A percentile compares a stretch with the other conserved stretches of the same genome.
Evolutionary conservation across 2,797 vertebrate species (phyloP).

Genomic region (Bryconaethiops microstoma): DNA sequence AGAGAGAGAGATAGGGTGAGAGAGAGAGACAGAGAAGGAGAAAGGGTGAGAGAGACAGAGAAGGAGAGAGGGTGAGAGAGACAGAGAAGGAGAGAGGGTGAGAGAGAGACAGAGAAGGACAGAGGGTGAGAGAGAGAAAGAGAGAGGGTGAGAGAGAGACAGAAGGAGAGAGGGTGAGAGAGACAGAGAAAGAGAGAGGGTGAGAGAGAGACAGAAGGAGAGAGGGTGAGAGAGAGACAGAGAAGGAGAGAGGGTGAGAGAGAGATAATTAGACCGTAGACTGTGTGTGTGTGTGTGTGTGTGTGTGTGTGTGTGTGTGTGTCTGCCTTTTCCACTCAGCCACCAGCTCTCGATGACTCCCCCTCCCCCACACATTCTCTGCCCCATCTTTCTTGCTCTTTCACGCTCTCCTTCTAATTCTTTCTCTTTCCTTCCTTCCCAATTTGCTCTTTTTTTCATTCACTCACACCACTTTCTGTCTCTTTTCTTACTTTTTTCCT

Average conservation of each 20-base stretch:
- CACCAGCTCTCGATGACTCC: slow-evolving; percentile 46
- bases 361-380: slow-evolving; percentile 38
- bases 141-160: neutral
- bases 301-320: slow-evolving; percentile 17
- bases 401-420: neutral
- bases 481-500: neutral
- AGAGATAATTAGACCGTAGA: too few relatives aligned
- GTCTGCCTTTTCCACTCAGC: slow-evolving; percentile 59
- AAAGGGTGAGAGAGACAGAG: too few relatives aligned
- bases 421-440: neutral
- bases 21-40: neutral
- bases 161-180: too few relatives aligned
- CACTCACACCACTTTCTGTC: too few relatives aligned
- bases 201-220: neutral
- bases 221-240: neutral
- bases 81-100: too few relatives aligned
- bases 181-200: too few relatives aligned
- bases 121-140: neutral
- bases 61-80: too few relatives aligned
- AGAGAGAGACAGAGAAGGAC: too few relatives aligned
- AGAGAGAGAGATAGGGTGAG: too few relatives aligned
- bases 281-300: neutral
- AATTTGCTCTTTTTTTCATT: slow-evolving; percentile 53
- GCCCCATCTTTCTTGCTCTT: slow-evolving; percentile 35
- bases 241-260: neutral